Evolutionary conservation across 2,113 vertebrate species (phyloP).

Genomic region (Percina caprodes): DNA sequence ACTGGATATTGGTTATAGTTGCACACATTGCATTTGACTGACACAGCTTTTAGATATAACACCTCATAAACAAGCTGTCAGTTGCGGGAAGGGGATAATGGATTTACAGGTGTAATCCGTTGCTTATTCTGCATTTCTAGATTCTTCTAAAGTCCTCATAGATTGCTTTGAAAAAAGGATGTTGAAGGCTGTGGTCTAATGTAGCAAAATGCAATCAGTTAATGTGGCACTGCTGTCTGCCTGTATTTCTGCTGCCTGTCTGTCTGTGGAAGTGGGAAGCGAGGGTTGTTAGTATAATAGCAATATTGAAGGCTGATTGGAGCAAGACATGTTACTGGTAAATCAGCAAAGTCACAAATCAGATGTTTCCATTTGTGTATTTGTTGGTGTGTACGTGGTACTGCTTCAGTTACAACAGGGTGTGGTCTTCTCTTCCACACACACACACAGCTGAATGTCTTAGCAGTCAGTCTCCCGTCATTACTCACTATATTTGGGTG

Average conservation of each 20-base stretch:
- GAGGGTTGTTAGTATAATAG: constrained; percentile 5
- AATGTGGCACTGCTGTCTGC: constrained; percentile 27
- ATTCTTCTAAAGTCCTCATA: constrained; percentile 11
- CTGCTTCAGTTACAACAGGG: constrained; percentile 32
- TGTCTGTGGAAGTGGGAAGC: neutral
- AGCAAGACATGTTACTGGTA: constrained; percentile 12
- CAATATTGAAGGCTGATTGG: constrained; percentile 21
- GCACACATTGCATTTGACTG: constrained; percentile 7
- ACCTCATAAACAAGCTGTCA: constrained; percentile 23
- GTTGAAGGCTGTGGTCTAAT: constrained; percentile 13
- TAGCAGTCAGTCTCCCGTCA: neutral
- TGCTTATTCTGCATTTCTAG: constrained; percentile 37
- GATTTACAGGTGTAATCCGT: neutral
- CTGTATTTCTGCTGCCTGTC: constrained; percentile 5
- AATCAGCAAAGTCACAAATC: constrained; percentile 43
- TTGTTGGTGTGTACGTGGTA: neutral
- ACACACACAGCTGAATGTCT: neutral
- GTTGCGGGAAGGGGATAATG: constrained; percentile 24
- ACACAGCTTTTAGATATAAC: constrained; percentile 20
- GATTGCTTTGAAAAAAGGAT: neutral
- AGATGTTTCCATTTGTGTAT: constrained; percentile 16
- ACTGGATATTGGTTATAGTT: neutral
- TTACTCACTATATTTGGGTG: constrained; percentile 59
- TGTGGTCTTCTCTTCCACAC: constrained; percentile 35
- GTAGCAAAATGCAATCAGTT: constrained; percentile 44